phyloP scores from a whole-genome alignment of 2,113 vertebrate genomes.

The Panthera leo region DNA sequence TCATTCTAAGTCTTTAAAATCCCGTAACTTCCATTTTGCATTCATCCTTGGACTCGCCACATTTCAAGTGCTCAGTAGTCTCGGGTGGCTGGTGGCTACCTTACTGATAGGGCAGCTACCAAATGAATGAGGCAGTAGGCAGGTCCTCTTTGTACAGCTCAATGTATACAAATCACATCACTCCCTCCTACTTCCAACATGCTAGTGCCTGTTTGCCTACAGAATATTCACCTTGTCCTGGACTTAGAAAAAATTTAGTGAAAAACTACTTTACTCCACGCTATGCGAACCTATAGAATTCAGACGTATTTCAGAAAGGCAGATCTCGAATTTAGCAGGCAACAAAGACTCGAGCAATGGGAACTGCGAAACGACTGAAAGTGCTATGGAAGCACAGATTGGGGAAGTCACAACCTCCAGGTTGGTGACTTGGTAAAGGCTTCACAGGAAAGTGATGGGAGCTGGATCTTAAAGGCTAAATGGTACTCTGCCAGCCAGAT shows the following conservation, averaged over 20 bases:
- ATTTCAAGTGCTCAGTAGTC: no score
- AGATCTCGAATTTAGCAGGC: not conserved
- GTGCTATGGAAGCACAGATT: not conserved
- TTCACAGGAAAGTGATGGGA: not conserved
- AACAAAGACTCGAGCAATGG: not conserved
- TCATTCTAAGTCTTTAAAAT: not conserved
- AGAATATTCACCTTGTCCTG: not conserved
- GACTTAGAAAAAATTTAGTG: not conserved
- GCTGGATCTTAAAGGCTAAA: not conserved
- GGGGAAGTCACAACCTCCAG: not conserved
- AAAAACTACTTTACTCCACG: not conserved
- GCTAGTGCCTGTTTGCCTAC: not conserved
- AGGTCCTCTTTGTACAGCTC: no score
- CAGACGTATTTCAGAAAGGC: not conserved
- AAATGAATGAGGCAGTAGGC: not conserved
- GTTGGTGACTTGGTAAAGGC: not conserved
- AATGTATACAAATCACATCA: not conserved
- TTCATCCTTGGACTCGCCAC: not conserved
- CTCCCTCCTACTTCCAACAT: not conserved
- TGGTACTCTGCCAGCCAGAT: not conserved
- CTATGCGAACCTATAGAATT: not conserved
- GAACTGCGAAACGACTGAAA: not conserved
- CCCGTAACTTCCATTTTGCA: not conserved
- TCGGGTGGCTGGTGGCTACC: not conserved
- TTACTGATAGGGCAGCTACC: fast-evolving